Conservation (phyloP, 2,797 vertebrate genomes). For the Ctenosaura bakeri region DNA sequence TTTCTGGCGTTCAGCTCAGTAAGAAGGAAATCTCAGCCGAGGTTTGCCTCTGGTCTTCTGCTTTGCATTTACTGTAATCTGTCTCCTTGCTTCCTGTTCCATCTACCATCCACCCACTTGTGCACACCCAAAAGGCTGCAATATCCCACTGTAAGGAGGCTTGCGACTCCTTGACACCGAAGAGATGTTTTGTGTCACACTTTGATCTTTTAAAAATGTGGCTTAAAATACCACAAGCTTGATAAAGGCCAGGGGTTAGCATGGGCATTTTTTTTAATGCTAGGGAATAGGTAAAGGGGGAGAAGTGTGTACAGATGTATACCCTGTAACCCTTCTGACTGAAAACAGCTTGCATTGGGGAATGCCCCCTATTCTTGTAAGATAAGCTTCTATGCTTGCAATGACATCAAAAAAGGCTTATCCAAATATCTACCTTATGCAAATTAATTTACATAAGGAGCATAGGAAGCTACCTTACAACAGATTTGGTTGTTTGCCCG, state of each 20-base stretch:
- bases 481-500: not conserved
- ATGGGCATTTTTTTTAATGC: too few species aligned
- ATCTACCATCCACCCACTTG: not conserved
- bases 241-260: too few species aligned
- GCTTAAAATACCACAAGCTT: not conserved
- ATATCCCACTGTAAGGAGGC: not conserved
- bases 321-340: constrained; percentile 27
- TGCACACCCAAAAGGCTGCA: not conserved
- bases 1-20: constrained; percentile 36
- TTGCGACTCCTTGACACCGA: not conserved
- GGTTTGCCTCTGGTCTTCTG: constrained; percentile 34
- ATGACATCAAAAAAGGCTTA: not conserved
- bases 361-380: not conserved
- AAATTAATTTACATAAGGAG: not conserved
- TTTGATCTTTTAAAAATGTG: not conserved
- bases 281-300: not conserved
- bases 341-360: not conserved
- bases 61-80: constrained; percentile 21
- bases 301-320: not conserved
- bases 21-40: constrained; percentile 11
- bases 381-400: not conserved
- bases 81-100: not conserved
- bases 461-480: not conserved
- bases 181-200: accelerated
- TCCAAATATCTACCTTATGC: not conserved